These are phyloP conservation scores for Serilophus lunatus DNA, from an alignment of 2,113 vertebrate species.

Conservation along the genomic window DNA sequence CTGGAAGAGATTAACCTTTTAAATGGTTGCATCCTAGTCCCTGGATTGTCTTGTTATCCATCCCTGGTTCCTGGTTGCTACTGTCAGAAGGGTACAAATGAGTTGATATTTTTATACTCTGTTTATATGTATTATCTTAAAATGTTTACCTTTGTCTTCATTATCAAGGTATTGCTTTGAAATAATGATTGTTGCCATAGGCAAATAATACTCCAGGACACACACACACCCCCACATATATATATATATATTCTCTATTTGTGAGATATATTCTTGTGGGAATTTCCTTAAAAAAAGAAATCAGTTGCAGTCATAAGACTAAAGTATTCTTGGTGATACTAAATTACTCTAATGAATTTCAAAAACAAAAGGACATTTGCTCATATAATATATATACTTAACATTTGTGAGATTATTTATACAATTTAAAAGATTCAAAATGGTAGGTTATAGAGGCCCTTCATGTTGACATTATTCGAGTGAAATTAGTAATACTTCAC, in stretches of 20 bases:
- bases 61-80: background rate
- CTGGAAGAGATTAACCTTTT: background rate
- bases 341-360: background rate
- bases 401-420: background rate
- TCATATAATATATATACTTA: background rate
- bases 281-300: background rate
- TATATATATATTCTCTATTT: background rate
- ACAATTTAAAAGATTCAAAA: background rate
- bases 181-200: background rate
- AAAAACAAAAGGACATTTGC: background rate
- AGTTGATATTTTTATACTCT: background rate
- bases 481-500: background rate
- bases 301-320: background rate
- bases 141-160: background rate
- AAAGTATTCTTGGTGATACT: background rate
- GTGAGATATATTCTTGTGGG: background rate
- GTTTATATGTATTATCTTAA: background rate
- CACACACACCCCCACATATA: background rate
- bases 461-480: background rate
- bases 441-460: background rate
- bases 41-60: background rate
- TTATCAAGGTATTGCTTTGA: background rate
- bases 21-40: background rate
- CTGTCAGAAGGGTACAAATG: background rate
- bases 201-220: background rate